Percentiles rank a stretch among this genome's conserved stretches.
Evolutionary conservation across 2,113 vertebrate species (phyloP).

Genomic region (Dinomys branickii): DNA sequence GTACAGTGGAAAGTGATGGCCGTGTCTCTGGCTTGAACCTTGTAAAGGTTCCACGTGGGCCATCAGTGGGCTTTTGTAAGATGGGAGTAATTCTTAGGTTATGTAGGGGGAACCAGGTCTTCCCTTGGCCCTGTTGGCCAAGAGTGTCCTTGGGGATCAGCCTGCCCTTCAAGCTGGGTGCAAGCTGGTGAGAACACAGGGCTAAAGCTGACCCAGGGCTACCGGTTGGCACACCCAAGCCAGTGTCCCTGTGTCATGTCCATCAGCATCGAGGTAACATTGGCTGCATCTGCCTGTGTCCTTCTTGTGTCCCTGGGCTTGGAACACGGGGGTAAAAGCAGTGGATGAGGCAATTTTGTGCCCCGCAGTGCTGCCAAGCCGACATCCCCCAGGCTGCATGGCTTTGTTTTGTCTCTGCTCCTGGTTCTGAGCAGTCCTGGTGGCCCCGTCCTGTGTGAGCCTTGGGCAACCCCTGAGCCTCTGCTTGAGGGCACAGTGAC

Average conservation of each 20-base stretch:
- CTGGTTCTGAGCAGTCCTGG: neutral
- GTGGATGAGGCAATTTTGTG: rapidly evolving
- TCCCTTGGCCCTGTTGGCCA: neutral
- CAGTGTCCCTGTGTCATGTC: neutral
- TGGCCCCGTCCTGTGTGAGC: neutral
- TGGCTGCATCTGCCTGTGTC: neutral
- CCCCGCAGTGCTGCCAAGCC: neutral
- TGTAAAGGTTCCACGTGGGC: neutral
- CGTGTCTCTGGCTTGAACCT: neutral
- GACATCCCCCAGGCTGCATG: neutral
- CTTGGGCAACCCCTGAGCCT: neutral
- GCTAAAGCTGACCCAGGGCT: neutral
- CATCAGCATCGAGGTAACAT: neutral
- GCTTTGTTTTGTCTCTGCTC: neutral
- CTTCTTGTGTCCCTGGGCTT: neutral
- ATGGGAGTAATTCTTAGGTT: neutral
- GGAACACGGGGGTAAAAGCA: neutral
- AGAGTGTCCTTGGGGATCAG: neutral
- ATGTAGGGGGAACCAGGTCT: neutral
- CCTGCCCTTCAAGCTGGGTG: neutral
- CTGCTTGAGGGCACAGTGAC: neutral
- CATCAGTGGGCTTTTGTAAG: neutral
- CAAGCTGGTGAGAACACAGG: neutral
- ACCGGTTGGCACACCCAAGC: neutral
- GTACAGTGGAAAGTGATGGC: neutral